Conservation (phyloP, 2,797 vertebrate genomes). For the Poeciliopsis presidionis region DNA sequence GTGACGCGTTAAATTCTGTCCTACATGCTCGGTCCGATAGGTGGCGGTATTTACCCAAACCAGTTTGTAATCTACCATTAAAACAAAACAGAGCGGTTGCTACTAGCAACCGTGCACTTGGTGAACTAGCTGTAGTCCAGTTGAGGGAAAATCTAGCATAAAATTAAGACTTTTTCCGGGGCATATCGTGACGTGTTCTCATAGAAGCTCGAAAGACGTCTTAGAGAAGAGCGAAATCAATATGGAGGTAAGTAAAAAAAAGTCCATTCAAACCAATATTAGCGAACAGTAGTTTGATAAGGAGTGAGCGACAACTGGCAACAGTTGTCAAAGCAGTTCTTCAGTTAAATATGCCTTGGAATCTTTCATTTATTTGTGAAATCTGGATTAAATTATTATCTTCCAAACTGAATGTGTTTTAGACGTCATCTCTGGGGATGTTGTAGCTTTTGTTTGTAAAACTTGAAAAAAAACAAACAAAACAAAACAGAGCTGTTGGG, state of each 20-base stretch:
- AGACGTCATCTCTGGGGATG: neutral
- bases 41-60: neutral
- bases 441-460: neutral
- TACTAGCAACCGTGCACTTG: slow-evolving; percentile 53
- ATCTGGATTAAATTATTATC: neutral
- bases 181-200: slow-evolving; percentile 52
- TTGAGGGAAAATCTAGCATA: too few species aligned
- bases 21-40: neutral
- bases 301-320: neutral
- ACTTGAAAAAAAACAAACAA: neutral
- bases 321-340: neutral
- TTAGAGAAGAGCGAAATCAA: slow-evolving; percentile 40
- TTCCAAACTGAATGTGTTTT: neutral
- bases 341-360: neutral
- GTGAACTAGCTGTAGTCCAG: slow-evolving; percentile 4
- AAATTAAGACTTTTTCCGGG: neutral
- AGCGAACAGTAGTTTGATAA: neutral
- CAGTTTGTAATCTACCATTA: neutral
- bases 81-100: slow-evolving; percentile 31
- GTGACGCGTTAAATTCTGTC: neutral
- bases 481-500: neutral
- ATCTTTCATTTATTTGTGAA: neutral
- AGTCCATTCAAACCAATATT: neutral
- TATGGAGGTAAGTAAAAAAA: slow-evolving; percentile 56
- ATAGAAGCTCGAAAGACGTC: slow-evolving; percentile 41